Percentiles rank a stretch among this genome's conserved stretches.
Conservation (phyloP, 1,140 invertebrate species). For the Drosophila azteca region DNA sequence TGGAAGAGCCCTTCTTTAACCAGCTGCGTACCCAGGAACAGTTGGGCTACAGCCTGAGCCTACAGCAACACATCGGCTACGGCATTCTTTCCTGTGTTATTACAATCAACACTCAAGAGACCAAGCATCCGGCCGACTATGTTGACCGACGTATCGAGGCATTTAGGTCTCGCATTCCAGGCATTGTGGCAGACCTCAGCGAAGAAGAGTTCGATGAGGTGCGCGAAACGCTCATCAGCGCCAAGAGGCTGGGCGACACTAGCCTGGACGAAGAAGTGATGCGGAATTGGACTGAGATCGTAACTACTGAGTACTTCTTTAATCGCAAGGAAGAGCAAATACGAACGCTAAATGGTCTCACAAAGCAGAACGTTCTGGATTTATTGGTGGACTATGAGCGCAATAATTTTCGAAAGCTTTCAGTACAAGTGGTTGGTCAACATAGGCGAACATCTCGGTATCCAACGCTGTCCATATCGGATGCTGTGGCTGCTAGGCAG, state of each 20-base stretch:
- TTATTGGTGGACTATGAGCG: constrained; percentile 44
- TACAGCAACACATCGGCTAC: constrained; percentile 87
- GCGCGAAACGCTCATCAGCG: no score
- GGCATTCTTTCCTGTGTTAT: constrained; percentile 51
- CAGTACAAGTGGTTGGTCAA: constrained; percentile 56
- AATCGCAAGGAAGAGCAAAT: constrained; percentile 84
- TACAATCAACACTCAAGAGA: no score
- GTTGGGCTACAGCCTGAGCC: constrained; percentile 92
- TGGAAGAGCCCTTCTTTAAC: constrained; percentile 95
- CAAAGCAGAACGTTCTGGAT: constrained; percentile 27
- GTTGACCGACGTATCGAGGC: no score
- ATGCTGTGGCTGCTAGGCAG: not conserved
- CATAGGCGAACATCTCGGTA: not conserved
- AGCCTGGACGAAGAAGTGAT: constrained; percentile 90
- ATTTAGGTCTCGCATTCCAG: no score
- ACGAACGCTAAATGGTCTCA: constrained; percentile 18
- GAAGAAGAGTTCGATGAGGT: no score
- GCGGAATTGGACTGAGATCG: constrained; percentile 90
- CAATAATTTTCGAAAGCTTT: constrained; percentile 51
- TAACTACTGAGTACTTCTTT: constrained; percentile 86
- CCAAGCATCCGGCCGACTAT: no score
- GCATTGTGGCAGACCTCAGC: no score
- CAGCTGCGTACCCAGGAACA: constrained; percentile 94
- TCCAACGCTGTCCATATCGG: constrained; percentile 21
- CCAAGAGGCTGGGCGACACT: constrained; percentile 84